Evolutionary conservation across 2,888 invertebrate species (phyloP), one percentile per base, ranked within the genome.

Genomic region (Argyresthia albistria): DNA sequence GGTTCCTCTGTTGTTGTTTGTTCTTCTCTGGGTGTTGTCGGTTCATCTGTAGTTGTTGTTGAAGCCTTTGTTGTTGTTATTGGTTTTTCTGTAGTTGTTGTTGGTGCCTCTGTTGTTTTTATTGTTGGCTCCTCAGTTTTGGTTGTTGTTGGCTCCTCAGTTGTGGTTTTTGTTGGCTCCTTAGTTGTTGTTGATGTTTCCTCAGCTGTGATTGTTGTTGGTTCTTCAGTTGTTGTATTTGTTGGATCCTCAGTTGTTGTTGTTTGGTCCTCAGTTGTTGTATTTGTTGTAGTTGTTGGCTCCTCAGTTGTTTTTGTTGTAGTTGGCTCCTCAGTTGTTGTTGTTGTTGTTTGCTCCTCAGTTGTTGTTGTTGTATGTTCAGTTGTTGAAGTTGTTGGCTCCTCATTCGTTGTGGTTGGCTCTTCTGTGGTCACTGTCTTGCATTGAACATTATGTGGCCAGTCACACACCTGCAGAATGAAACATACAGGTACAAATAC

Each of bases 381-480:
- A 14, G 55, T 56, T 0, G 56, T 35, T 7, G 14, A 15, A 12
- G 16, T 48, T 36, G 48, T 54, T n/a, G n/a, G 8, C 10, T 39
- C n/a, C 11, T 11, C 10, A n/a, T n/a, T n/a, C n/a, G n/a, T 39
- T 25, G 25, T 25, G n/a, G n/a, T n/a, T n/a, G 4, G 49, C 43
- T 37, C 15, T 54, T 56, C 1, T 50, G 25, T 25, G 25, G 25
- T 25, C 25, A 46, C 1, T 52, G 43, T 14, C 36, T 49, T 25
- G 43, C 68, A 68, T 10, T 60, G 52, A 1, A 63, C 65, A 10
- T 52, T 46, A 42, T 55, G 43, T 0, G 63, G 56, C 59, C 62
- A 63, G 52, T 68, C 59, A 50, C 67, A 67, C 4, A 59, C 57
- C 67, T 67, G 53, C 10, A 58, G 49, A 9, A n/a, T 15, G 9